Evolutionary conservation across 2,113 vertebrate genomes (phyloP), one percentile per base, ranked within the genome.

Genomic region (Nanorana parkeri): DNA sequence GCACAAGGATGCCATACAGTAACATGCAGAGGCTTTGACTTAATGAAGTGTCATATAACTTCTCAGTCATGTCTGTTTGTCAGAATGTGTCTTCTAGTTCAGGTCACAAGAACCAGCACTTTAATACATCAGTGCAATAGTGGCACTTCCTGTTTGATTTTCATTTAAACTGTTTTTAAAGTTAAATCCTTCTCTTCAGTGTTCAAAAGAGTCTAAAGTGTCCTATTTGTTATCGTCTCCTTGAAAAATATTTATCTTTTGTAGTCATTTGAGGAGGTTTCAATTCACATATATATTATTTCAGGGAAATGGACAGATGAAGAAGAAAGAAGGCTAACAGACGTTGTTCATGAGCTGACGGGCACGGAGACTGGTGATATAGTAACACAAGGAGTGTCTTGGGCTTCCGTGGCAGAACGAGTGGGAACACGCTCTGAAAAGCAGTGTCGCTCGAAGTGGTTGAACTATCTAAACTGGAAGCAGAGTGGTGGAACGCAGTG

Each of bases 381-480:
- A 29, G 97, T 99, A 84, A 99, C 98, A 0, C 97, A 97, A 60
- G 97, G 97, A 1, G 98, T 99, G 6, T 99, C 97, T 0, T 99
- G 98, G 98, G 98, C 98, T 17, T 94, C 94, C 0, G 98, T 99
- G 64, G 98, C 98, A 1, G 96, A 99, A 41, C 91, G 93, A 77
- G 98, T 99, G 0, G 94, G 96, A 80, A 97, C 97, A 0, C 96
- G 98, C 86, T 99, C 98, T 1, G 98, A 99, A 92, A 99, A 99
- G 84, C 98, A 99, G 58, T 99, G 98, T 80, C 97, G 98, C 65
- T 99, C 98, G 0, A 99, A 99, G 61, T 99, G 98, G 98, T 92
- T 99, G 77, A 99, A 99, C 89, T 99, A 99, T 92, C 94, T 99
- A 82, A 99, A 99, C 94, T 99, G 98, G 98, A 99, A 99, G 84